These are phyloP conservation scores for Dryobates pubescens DNA, from an alignment of 2,797 vertebrate species.

Conservation along the genomic window DNA sequence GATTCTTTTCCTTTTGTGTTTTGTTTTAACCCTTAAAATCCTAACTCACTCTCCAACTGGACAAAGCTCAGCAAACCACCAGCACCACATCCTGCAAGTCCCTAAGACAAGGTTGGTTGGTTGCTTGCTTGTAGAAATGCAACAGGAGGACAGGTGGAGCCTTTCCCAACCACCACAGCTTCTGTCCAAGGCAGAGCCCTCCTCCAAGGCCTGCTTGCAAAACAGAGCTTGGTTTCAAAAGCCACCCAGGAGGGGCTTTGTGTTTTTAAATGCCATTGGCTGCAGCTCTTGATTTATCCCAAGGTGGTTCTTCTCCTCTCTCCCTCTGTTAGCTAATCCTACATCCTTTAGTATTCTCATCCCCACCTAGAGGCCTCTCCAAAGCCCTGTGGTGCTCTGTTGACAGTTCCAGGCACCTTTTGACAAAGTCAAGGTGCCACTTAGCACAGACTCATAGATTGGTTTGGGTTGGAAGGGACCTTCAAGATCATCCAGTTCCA, in stretches of 20 bases:
- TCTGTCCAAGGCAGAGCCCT: slow-evolving; percentile 1
- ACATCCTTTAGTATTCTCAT: not conserved
- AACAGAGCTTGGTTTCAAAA: not conserved
- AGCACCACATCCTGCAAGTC: slow-evolving; percentile 74
- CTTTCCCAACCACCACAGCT: slow-evolving; percentile 30
- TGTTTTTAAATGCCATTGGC: not conserved
- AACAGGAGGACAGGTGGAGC: slow-evolving; percentile 53
- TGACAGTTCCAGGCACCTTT: not conserved
- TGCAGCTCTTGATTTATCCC: not conserved
- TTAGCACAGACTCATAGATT: not conserved
- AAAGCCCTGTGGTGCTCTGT: not conserved
- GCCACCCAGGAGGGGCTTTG: not conserved
- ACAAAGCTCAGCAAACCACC: slow-evolving; percentile 85
- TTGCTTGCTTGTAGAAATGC: slow-evolving; percentile 48
- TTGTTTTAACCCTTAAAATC: slow-evolving; percentile 74
- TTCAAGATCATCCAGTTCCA: no score
- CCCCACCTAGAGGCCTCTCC: not conserved
- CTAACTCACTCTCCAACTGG: slow-evolving; percentile 82
- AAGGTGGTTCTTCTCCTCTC: not conserved
- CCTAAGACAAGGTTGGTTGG: slow-evolving; percentile 67
- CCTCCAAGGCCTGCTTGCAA: not conserved
- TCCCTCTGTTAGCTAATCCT: not conserved
- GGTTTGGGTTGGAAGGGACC: no score
- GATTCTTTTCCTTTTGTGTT: slow-evolving; percentile 73
- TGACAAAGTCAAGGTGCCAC: not conserved